phyloP scores from a whole-genome alignment of 2,113 vertebrate species.

The Hiodon tergisus region DNA sequence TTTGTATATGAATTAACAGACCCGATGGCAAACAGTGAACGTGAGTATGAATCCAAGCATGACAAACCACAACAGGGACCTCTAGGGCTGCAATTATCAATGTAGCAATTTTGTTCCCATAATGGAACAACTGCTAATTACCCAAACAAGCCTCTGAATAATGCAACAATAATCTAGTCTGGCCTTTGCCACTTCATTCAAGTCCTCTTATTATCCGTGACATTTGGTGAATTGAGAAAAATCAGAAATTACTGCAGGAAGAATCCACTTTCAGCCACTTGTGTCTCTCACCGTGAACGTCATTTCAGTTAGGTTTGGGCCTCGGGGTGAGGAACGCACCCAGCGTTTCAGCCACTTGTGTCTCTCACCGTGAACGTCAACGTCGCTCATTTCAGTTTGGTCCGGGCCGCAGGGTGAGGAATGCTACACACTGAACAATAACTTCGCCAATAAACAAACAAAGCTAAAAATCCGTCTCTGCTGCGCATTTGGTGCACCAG shows the following conservation, averaged over 20 bases:
- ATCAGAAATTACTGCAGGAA: neutral
- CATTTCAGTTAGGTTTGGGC: no score
- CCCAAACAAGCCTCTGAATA: neutral
- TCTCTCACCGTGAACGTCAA: no score
- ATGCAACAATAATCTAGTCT: neutral
- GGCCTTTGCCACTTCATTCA: neutral
- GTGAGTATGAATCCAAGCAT: neutral
- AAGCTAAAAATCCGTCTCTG: no score
- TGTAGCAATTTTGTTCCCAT: slow-evolving; percentile 2
- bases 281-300: no score
- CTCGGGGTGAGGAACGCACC: no score
- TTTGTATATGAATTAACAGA: neutral
- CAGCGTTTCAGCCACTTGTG: no score
- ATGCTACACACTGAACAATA: no score
- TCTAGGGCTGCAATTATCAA: neutral
- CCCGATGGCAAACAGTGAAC: neutral
- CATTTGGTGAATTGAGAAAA: neutral
- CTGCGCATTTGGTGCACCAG: neutral
- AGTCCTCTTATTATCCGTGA: no score
- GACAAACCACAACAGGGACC: neutral
- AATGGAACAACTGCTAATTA: slow-evolving; percentile 1
- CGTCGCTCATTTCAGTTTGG: no score
- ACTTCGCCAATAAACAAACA: no score
- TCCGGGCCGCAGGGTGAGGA: no score
- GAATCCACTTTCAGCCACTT: no score